Base-by-base conservation (phyloP, 2,113 vertebrate species). In the Tonatia bakeri region DNA sequence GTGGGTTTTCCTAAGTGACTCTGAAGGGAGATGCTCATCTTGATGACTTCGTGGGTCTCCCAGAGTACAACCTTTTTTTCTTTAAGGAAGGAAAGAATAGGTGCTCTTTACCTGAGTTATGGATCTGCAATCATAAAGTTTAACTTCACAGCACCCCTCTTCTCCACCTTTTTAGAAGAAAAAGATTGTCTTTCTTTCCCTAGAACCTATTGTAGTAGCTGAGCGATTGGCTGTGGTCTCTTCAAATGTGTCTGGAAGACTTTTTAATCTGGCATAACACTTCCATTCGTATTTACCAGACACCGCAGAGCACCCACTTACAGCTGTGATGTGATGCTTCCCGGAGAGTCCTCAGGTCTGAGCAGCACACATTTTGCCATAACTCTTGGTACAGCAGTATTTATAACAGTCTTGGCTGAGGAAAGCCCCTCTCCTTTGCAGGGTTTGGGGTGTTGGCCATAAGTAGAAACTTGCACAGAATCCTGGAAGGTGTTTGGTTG, bases 141-240 rank as follows among this genome's bases (percentile, higher is more conserved):
- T 69, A 84, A 70, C 81, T 94, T 93, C 67, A 19, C 50, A 19
- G 87, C 5, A 72, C 2, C 50, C 20, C 40, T 91, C 75, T 86
- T 65, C 95, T 96, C 69, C 40, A 76, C 38, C 94, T 91, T 94
- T 56, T 56, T 91, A 45, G 90, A 72, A 96, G 64, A 50, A 72
- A 94, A 85, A 28, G 19, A 26, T 84, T 40, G 22, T 33, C n/a
- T 6, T 81, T 91, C 75, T 82, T 65, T n/a, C 40, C 33, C 73
- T 69, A 94, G 43, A 40, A 33, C 36, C 59, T 47, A 36, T 13
- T 73, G 87, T 47, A 54, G 64, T 43, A 43, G 87, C 64, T 40
- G 94, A 65, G 92, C 20, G 4, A 72, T 76, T 54, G 86, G 59
- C 70, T 87, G 33, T 0, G 0, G 59, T 16, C 40, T 0, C 84